phyloP scores from a whole-genome alignment of 2,113 vertebrate species.

The Sinosuthora webbiana region DNA sequence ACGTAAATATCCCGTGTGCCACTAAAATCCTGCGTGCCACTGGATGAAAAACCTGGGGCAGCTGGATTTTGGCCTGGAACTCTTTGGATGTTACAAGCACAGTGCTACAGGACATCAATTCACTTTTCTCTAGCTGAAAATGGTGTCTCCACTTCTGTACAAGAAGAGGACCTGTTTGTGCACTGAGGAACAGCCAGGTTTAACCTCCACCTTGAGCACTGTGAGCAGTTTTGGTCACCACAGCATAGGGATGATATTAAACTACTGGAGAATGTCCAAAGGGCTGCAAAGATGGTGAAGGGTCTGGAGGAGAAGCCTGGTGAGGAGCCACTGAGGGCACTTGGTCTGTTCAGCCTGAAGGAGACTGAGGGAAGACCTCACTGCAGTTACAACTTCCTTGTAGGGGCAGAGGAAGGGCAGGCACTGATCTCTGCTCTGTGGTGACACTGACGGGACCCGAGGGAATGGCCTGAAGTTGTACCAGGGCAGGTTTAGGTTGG shows the following conservation, averaged over 20 bases:
- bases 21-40: not conserved
- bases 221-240: not conserved
- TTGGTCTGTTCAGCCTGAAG: not conserved
- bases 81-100: not conserved
- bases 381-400: fast-evolving
- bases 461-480: not conserved
- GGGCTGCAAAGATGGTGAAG: not conserved
- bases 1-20: not conserved
- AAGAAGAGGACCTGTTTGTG: not conserved
- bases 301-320: not conserved
- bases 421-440: not conserved
- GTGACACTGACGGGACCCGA: fast-evolving
- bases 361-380: not conserved
- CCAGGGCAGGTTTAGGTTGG: not conserved
- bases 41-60: not conserved
- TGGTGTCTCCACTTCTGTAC: not conserved
- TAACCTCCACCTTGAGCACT: not conserved
- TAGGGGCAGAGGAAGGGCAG: fast-evolving
- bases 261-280: not conserved
- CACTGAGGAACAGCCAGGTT: fast-evolving
- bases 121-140: not conserved
- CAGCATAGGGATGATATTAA: fast-evolving
- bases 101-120: not conserved
- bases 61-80: not conserved
- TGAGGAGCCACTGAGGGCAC: not conserved